A percentile compares a stretch with the other conserved stretches of the same genome.
Conservation (phyloP, 1,140 invertebrate genomes). For the Heterodera carotae region DNA sequence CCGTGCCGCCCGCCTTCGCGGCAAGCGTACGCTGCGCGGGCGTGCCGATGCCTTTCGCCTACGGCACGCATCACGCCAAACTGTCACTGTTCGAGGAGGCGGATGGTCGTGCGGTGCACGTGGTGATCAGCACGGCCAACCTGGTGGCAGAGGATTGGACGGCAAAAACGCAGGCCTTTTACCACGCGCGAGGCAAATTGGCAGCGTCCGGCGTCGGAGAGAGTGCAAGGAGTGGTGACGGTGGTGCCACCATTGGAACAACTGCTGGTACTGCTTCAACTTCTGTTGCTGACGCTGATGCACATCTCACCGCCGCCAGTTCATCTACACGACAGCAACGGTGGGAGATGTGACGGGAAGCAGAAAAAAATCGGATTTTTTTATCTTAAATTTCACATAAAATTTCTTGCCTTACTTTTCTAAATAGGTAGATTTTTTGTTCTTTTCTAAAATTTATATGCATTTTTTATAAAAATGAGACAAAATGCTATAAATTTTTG, state of each 20-base stretch:
- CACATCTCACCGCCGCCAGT: background rate
- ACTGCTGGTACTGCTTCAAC: background rate
- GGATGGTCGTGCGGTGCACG: slow-evolving; percentile 32
- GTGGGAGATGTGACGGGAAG: too few species aligned
- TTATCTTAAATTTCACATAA: too few species aligned
- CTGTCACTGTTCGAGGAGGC: slow-evolving; percentile 35
- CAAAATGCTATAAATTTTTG: background rate
- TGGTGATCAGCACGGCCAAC: slow-evolving; percentile 34
- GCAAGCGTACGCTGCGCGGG: background rate
- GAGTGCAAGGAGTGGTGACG: background rate
- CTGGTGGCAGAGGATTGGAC: slow-evolving; percentile 24
- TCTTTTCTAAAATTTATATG: background rate
- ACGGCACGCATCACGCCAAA: slow-evolving; percentile 37
- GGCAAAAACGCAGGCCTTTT: slow-evolving; percentile 36
- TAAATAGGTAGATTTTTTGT: too few species aligned
- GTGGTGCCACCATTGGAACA: background rate
- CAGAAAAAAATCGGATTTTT: too few species aligned
- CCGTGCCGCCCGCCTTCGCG: background rate
- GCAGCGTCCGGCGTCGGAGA: background rate
- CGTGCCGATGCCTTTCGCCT: slow-evolving; percentile 26
- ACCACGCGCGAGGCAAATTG: slow-evolving; percentile 18
- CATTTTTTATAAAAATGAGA: background rate
- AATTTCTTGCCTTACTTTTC: too few species aligned
- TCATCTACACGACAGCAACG: background rate
- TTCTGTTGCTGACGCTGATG: background rate